Conservation (phyloP, 2,797 vertebrate genomes). For the Falco concolor region DNA sequence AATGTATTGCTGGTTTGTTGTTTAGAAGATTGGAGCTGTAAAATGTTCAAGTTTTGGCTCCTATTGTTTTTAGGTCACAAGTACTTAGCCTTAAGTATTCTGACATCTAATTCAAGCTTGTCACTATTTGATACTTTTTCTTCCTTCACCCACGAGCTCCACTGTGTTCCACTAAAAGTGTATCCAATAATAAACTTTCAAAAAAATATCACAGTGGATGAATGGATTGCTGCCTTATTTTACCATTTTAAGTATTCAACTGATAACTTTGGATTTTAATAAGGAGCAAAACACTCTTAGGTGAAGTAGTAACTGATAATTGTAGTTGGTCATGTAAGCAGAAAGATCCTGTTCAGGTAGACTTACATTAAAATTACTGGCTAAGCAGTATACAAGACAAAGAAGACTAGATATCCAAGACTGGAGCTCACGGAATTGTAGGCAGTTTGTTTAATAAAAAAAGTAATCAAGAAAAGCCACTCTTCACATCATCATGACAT, state of each 20-base stretch:
- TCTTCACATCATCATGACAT: neutral
- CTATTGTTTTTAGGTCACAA: neutral
- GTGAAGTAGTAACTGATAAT: neutral
- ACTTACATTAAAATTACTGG: neutral
- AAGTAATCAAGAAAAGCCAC: neutral
- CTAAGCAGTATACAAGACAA: neutral
- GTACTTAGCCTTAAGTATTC: neutral
- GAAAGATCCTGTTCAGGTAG: neutral
- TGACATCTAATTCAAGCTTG: neutral
- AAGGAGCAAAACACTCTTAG: neutral
- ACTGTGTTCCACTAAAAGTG: neutral
- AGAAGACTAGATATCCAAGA: neutral
- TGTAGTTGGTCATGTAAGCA: neutral
- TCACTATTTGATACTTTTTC: neutral
- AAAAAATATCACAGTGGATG: too few relatives aligned
- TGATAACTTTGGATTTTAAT: neutral
- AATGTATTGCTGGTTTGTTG: neutral
- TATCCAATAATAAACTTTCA: neutral
- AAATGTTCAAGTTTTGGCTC: neutral
- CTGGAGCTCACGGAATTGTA: neutral
- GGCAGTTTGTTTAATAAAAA: neutral
- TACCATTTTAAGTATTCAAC: neutral
- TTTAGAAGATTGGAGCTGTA: neutral
- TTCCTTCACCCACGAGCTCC: neutral
- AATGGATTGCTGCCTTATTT: neutral